Evolutionary conservation across 2,888 invertebrate genomes (phyloP), one percentile per base, ranked within the genome.

Genomic region (Choristoneura rosaceana): DNA sequence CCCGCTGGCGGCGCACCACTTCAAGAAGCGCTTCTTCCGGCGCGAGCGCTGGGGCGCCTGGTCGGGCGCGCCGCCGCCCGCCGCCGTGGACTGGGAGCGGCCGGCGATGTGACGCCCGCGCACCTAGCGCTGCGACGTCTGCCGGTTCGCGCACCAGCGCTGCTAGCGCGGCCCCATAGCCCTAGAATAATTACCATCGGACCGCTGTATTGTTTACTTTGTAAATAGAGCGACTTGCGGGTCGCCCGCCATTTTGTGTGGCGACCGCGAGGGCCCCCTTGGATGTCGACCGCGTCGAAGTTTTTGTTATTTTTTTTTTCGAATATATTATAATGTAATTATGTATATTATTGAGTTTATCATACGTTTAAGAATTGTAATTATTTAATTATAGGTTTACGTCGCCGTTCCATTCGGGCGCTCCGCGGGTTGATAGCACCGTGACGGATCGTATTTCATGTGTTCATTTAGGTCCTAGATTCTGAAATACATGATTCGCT

Each of bases 1-100:
- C 71, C 87, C 91, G 79, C 86, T 87, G 76, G 86, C 90, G 75
- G 87, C 89, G 83, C 89, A 92, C 78, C 97, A 97, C 90, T 97
- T 97, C 90, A 97, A 98, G 91, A 98, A 97, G 94, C 97, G 97
- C 84, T 97, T 96, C 91, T 97, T 97, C 91, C 96, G 97, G 79
- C 94, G 96, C 84, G 97, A 95, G 92, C 96, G 94, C 86, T 96
- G 96, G 96, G 95, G 93, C 90, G 92, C 92, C 76, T 94, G 94
- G 90, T 84, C 84, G 82, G 89, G 84, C 81, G 88, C 80, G 83
- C 81, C 90, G 84, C 87, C 95, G 77, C 90, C 95, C 34, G 79
- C 84, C 52, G 86, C 89, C 77, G 84, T 87, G 76, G 93, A 93
- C 82, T 94, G 94, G 93, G 94, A 94, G 85, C 90, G 91, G 71